phyloP scores from a whole-genome alignment of 2,797 vertebrate genomes.

The Leuciscus waleckii region DNA sequence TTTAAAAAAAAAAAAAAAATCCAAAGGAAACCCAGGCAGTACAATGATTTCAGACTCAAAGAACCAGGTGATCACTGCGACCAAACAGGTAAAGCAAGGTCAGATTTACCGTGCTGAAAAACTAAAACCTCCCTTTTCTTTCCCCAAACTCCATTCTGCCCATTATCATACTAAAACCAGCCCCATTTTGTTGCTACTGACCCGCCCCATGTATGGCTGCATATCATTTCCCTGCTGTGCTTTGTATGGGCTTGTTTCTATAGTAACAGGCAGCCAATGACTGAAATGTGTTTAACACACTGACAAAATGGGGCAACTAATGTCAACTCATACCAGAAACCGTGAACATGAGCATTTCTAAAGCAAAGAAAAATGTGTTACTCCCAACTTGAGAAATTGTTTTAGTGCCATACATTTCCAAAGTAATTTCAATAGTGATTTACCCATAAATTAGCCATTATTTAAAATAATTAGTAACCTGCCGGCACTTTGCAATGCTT shows the following conservation, averaged over 20 bases:
- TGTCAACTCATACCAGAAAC: slow-evolving; percentile 9
- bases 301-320: slow-evolving; percentile 25
- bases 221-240: slow-evolving; percentile 76
- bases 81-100: slow-evolving; percentile 59
- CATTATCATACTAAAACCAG: slow-evolving; percentile 42
- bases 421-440: slow-evolving; percentile 17
- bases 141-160: slow-evolving; percentile 13
- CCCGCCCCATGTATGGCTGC: slow-evolving; percentile 70
- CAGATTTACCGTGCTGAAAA: slow-evolving; percentile 51
- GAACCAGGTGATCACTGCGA: slow-evolving; percentile 78
- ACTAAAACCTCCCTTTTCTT: slow-evolving; percentile 28
- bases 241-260: slow-evolving; percentile 73
- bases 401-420: slow-evolving; percentile 34
- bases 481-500: slow-evolving; percentile 31
- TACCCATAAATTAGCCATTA: neutral
- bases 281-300: slow-evolving; percentile 49
- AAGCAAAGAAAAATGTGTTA: slow-evolving; percentile 29
- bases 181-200: slow-evolving; percentile 55
- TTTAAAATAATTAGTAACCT: slow-evolving; percentile 17
- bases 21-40: slow-evolving; percentile 70
- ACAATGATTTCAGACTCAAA: slow-evolving; percentile 70
- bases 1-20: slow-evolving; percentile 51
- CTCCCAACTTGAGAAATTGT: neutral
- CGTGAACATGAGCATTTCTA: slow-evolving; percentile 19
- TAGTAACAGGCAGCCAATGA: slow-evolving; percentile 73